A percentile compares a stretch with the other conserved stretches of the same genome.
These are phyloP conservation scores for Semaprochilodus insignis DNA, from an alignment of 2,797 vertebrate genomes.

Conservation along the genomic window DNA sequence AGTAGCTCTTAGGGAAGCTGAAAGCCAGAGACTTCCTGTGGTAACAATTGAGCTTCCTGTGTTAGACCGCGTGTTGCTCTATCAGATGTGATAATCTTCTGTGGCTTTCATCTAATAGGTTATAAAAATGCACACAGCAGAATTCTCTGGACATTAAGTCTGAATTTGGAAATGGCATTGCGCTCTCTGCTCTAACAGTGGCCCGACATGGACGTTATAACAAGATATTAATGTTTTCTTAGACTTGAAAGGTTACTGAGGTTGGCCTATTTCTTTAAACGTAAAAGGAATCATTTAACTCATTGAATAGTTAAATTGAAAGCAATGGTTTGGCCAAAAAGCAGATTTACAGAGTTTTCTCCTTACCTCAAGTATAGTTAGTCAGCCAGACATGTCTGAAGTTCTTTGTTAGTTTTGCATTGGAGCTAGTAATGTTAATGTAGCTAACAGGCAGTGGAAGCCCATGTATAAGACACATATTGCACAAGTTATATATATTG, in stretches of 20 bases:
- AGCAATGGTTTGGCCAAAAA: neutral
- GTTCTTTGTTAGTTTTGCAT: too few relatives aligned
- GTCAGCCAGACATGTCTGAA: too few relatives aligned
- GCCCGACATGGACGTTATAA: neutral
- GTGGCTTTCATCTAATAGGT: constrained; percentile 50
- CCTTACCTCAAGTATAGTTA: too few relatives aligned
- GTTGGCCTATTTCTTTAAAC: too few relatives aligned
- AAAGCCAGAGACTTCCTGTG: constrained; percentile 60
- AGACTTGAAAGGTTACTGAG: constrained; percentile 25
- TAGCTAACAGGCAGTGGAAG: neutral
- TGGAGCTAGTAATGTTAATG: too few relatives aligned
- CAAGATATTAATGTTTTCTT: neutral
- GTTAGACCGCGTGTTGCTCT: constrained; percentile 55
- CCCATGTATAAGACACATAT: too few relatives aligned
- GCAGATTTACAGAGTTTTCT: too few relatives aligned
- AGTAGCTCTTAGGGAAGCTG: constrained; percentile 39
- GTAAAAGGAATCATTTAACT: neutral
- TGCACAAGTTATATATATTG: too few relatives aligned
- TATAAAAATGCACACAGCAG: constrained; percentile 31
- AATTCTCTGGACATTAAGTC: constrained; percentile 19
- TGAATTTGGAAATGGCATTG: constrained; percentile 28
- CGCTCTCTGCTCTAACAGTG: neutral
- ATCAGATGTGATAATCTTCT: constrained; percentile 62
- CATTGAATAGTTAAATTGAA: neutral
- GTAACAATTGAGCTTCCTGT: constrained; percentile 64